Base-by-base conservation (phyloP, 2,888 invertebrate species). In the Philhelius pedissequus region DNA sequence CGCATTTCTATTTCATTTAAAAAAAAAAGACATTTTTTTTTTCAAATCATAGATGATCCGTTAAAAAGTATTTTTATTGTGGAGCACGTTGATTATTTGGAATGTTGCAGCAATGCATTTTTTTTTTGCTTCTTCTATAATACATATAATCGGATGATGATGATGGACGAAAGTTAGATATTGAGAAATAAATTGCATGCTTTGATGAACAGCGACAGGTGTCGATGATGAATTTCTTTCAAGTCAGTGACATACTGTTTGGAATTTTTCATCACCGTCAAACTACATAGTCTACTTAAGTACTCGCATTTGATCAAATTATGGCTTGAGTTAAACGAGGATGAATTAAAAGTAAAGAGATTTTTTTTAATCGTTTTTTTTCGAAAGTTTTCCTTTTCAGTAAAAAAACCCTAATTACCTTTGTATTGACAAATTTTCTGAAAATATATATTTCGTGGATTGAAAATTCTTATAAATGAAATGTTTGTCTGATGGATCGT, bases 11-110 rank as follows among this genome's bases (percentile, higher is more conserved):
- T 64, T 45, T 64, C 64, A 48, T 64, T 64, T 48, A 13, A 2
- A 32, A 48, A 13, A 2, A 32, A 48, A 6, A 20, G 18, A 54
- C 15, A 32, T 15, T 22, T 35, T 35, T 48, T 22, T 32, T 64
- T 13, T 22, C 1, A 45, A 20, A 18, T 43, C 43, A 13, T 48
- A n/a, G 48, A 48, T n/a, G 11, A 43, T 27, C 27, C 64, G 50
- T 81, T 77, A 45, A 68, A 43, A 45, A 60, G 50, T 50, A 45
- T 66, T 54, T 58, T 54, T 58, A 77, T 70, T 66, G 35, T 30
- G 43, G 58, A 58, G 76, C 58, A 71, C 66, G 50, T 64, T 32
- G 66, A 58, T 71, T 43, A 22, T 52, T 45, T 45, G 81, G 76
- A 81, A 71, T 76, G 58, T 40, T 62, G 48, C 45, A 32, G 45